Conservation (phyloP, 2,888 invertebrate species). For the Ernsta delagoae region DNA sequence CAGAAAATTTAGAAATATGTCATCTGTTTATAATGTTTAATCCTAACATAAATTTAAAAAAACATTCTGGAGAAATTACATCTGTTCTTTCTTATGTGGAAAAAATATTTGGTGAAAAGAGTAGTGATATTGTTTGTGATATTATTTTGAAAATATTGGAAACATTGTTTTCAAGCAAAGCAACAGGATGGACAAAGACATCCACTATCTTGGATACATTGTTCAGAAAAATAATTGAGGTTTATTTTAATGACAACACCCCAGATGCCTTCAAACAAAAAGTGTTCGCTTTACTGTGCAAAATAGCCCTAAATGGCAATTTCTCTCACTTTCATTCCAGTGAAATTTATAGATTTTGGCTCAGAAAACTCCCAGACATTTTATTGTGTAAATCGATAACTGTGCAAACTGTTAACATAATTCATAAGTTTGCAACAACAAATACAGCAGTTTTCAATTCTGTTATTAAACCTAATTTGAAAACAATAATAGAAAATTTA, state of each 20-base stretch:
- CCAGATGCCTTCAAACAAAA: constrained; percentile 62
- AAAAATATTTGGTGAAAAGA: constrained; percentile 68
- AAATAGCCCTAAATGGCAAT: constrained; percentile 72
- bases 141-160: constrained; percentile 63
- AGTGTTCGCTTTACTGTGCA: constrained; percentile 72
- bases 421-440: constrained; percentile 84
- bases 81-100: constrained; percentile 80
- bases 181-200: constrained; percentile 69
- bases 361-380: constrained; percentile 83
- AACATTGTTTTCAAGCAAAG: constrained; percentile 63
- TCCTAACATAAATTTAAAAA: constrained; percentile 67
- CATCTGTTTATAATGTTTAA: constrained; percentile 78
- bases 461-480: constrained; percentile 70
- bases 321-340: constrained; percentile 65
- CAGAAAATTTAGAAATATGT: constrained; percentile 70
- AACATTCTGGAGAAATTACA: constrained; percentile 61
- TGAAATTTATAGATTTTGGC: constrained; percentile 77
- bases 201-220: constrained; percentile 61
- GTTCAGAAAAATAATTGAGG: constrained; percentile 67
- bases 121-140: constrained; percentile 55
- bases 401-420: constrained; percentile 79
- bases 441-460: constrained; percentile 79
- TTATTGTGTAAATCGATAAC: constrained; percentile 79
- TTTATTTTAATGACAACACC: constrained; percentile 63
- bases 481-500: constrained; percentile 74